Evolutionary conservation across 2,797 vertebrate genomes (phyloP).

Genomic region (Acestrorhynchus altus): DNA sequence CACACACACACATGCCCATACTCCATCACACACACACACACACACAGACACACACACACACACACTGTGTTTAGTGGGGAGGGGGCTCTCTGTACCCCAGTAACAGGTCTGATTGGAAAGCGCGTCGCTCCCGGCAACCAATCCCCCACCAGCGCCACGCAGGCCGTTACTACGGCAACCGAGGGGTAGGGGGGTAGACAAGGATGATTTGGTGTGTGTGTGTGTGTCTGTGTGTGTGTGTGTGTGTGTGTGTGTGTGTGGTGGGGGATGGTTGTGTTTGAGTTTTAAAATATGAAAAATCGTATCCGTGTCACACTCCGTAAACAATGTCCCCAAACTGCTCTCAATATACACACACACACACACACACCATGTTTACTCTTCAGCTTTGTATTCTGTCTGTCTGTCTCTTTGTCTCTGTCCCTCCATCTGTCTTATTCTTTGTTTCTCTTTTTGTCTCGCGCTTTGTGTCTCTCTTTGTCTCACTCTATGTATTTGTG

Average conservation of each 20-base stretch:
- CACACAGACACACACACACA: neutral
- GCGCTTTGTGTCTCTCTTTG: no score
- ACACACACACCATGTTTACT: neutral
- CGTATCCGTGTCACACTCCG: neutral
- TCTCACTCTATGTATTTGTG: no score
- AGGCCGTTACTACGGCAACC: constrained; percentile 78
- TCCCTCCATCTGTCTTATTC: neutral
- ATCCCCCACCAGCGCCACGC: constrained; percentile 72
- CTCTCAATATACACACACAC: neutral
- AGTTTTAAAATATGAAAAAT: neutral
- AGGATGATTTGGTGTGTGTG: constrained; percentile 70
- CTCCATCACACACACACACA: neutral
- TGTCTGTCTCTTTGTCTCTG: neutral
- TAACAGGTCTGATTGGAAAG: constrained; percentile 84
- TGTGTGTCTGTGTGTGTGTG: constrained; percentile 28
- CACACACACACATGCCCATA: no score
- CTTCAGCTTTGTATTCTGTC: neutral
- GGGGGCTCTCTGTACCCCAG: constrained; percentile 64
- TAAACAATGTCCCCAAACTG: neutral
- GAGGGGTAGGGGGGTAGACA: constrained; percentile 71
- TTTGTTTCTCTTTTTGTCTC: no score
- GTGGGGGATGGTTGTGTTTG: neutral
- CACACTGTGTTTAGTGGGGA: constrained; percentile 31
- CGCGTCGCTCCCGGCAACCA: constrained; percentile 78
- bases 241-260: constrained; percentile 23